phyloP scores from a whole-genome alignment of 2,797 vertebrate genomes.

The Periophthalmus magnuspinnatus region DNA sequence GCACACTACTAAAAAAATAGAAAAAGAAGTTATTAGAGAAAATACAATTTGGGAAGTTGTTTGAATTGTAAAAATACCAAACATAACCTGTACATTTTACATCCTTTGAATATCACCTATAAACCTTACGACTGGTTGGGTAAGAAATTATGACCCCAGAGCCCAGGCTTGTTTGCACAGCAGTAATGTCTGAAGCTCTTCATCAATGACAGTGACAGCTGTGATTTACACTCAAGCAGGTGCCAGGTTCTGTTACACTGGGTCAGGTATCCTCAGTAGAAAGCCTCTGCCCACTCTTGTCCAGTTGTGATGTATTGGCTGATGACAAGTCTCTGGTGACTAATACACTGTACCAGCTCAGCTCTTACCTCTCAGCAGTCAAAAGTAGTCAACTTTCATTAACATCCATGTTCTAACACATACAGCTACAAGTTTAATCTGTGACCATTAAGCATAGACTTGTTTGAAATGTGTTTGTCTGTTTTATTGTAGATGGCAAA shows the following conservation, averaged over 20 bases:
- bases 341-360: conserved; percentile 25
- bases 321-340: conserved; percentile 47
- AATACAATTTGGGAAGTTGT: too few species aligned
- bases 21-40: neutral
- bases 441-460: neutral
- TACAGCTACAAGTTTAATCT: neutral
- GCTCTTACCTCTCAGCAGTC: conserved; percentile 10
- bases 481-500: conserved; percentile 77
- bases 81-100: neutral
- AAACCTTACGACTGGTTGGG: neutral
- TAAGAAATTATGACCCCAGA: neutral
- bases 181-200: conserved; percentile 11
- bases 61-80: too few species aligned
- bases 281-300: conserved; percentile 1
- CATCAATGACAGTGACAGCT: conserved; percentile 25
- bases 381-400: conserved; percentile 15
- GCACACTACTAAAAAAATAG: neutral
- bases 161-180: conserved; percentile 6
- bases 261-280: conserved; percentile 25
- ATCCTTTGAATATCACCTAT: neutral
- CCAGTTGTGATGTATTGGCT: conserved; percentile 40
- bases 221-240: conserved; percentile 51
- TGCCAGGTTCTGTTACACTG: conserved; percentile 53
- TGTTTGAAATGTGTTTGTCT: neutral
- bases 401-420: neutral